These are phyloP conservation scores for Hyperoplus lanceolatus DNA, from an alignment of 2,797 vertebrate species.

Conservation along the genomic window DNA sequence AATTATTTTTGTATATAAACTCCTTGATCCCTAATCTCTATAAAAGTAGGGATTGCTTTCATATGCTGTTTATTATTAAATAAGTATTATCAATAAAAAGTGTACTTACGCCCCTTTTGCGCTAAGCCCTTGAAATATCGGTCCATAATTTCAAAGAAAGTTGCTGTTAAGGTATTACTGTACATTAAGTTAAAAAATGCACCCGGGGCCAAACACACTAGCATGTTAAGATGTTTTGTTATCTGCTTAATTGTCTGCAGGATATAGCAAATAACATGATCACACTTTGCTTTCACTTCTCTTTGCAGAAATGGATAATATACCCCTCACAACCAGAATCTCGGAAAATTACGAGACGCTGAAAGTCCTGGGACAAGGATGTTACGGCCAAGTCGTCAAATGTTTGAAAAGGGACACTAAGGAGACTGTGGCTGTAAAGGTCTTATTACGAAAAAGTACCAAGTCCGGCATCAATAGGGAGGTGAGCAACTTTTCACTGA, in stretches of 20 bases:
- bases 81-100: too few relatives aligned
- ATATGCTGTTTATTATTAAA: too few relatives aligned
- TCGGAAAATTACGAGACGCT: background rate
- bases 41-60: too few relatives aligned
- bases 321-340: rapidly evolving
- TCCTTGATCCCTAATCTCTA: too few relatives aligned
- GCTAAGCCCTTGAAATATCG: too few relatives aligned
- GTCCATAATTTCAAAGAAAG: too few relatives aligned
- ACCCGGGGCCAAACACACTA: background rate
- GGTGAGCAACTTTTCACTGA: background rate
- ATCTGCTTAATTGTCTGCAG: background rate
- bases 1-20: too few relatives aligned
- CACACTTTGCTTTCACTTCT: background rate
- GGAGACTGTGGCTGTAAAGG: conserved; percentile 18
- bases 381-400: background rate
- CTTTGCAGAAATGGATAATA: background rate
- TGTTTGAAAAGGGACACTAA: conserved; percentile 6
- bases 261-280: background rate
- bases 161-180: background rate
- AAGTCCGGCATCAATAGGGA: background rate
- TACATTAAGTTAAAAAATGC: background rate
- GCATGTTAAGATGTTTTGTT: background rate
- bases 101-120: too few relatives aligned
- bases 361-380: background rate
- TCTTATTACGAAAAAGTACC: background rate